These are phyloP conservation scores for Tetramorium bicarinatum DNA, from an alignment of 2,888 invertebrate species.

Conservation along the genomic window DNA sequence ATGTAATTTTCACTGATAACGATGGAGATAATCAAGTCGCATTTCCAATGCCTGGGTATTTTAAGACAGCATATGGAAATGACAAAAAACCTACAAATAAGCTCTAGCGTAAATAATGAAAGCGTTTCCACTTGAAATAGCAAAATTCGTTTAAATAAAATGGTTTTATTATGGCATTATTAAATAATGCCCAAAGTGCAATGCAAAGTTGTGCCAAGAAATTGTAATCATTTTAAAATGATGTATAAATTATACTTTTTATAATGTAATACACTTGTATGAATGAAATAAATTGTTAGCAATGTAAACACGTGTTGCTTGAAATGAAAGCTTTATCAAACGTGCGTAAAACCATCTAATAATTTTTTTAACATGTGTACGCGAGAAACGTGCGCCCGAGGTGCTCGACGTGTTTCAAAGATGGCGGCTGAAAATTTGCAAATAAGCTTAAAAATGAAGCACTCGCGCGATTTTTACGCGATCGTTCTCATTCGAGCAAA, in stretches of 20 bases:
- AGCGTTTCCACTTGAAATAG: background rate
- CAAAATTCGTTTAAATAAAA: background rate
- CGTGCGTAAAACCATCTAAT: background rate
- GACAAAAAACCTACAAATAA: background rate
- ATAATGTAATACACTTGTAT: background rate
- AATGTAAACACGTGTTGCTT: background rate
- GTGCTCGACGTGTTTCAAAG: background rate
- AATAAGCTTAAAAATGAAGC: background rate
- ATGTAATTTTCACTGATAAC: conserved; percentile 70
- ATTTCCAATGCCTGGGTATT: background rate
- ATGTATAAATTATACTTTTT: background rate
- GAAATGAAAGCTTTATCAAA: background rate
- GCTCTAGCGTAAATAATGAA: background rate
- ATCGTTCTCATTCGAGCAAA: background rate
- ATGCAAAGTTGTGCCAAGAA: too few species aligned
- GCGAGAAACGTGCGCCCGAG: too few species aligned
- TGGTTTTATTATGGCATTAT: background rate
- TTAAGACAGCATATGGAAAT: background rate
- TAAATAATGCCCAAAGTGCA: too few species aligned
- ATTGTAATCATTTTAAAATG: too few species aligned
- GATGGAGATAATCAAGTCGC: background rate
- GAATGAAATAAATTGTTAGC: conserved; percentile 7
- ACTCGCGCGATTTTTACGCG: background rate
- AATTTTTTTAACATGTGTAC: background rate
- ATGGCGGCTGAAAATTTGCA: background rate